These are phyloP conservation scores for Xylota sylvarum DNA, from an alignment of 2,888 invertebrate genomes.

Conservation along the genomic window DNA sequence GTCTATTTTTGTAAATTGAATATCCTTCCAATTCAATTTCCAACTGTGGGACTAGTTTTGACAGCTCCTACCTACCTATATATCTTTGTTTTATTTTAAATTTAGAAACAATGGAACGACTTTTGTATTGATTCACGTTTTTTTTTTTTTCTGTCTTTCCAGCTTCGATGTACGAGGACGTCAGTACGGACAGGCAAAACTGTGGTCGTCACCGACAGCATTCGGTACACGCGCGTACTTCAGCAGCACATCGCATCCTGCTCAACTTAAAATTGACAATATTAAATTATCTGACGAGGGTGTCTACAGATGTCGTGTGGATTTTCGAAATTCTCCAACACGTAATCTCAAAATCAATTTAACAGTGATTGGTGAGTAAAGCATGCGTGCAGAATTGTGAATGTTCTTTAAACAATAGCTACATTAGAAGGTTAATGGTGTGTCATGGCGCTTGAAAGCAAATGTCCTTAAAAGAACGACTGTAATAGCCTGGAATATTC, in stretches of 20 bases:
- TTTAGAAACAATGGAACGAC: slow-evolving; percentile 1
- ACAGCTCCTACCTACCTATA: slow-evolving; percentile 28
- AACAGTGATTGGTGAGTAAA: slow-evolving; percentile 89
- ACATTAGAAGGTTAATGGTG: slow-evolving; percentile 4
- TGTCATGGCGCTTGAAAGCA: neutral
- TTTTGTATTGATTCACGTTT: neutral
- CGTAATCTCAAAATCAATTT: slow-evolving; percentile 91
- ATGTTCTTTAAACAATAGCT: slow-evolving; percentile 36
- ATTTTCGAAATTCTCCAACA: slow-evolving; percentile 90
- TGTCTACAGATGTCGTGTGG: slow-evolving; percentile 90
- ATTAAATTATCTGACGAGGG: slow-evolving; percentile 88
- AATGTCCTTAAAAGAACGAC: neutral
- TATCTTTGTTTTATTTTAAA: neutral
- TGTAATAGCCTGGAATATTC: neutral
- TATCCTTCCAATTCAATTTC: slow-evolving; percentile 7
- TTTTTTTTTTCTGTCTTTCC: slow-evolving; percentile 78
- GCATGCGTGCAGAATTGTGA: slow-evolving; percentile 38
- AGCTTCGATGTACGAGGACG: slow-evolving; percentile 92
- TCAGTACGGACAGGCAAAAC: slow-evolving; percentile 90
- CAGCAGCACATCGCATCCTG: slow-evolving; percentile 92
- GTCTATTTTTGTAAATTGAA: neutral
- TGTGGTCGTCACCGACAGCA: slow-evolving; percentile 92
- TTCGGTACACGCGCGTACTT: slow-evolving; percentile 94
- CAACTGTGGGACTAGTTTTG: slow-evolving; percentile 21
- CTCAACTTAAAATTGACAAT: slow-evolving; percentile 89